Conservation (phyloP, 2,797 vertebrate genomes). For the Smutsia gigantea region DNA sequence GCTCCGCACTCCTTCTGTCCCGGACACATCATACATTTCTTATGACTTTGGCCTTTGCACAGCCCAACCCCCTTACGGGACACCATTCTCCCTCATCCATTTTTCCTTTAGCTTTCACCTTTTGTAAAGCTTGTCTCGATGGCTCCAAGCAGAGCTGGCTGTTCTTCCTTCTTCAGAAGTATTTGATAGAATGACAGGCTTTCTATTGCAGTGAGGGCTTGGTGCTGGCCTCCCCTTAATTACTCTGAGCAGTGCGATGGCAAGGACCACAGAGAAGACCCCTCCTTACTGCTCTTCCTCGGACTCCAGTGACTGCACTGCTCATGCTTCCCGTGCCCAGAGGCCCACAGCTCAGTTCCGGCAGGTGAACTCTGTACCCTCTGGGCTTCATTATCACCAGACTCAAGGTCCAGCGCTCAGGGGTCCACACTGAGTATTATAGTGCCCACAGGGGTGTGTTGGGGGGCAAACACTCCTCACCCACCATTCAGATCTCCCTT, state of each 20-base stretch:
- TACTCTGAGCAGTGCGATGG: background rate
- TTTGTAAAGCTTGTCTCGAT: background rate
- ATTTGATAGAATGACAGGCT: background rate
- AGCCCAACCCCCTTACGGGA: background rate
- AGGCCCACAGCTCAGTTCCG: background rate
- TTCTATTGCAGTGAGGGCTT: background rate
- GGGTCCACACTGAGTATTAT: background rate
- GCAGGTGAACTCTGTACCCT: background rate
- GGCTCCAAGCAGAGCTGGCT: background rate
- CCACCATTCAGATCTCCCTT: background rate
- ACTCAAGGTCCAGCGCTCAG: too few relatives aligned
- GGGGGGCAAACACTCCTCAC: background rate
- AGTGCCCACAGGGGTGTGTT: background rate
- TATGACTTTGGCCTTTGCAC: background rate
- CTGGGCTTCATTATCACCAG: background rate
- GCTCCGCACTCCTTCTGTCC: background rate
- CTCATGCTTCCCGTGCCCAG: background rate
- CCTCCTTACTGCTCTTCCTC: background rate
- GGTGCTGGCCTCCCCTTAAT: background rate
- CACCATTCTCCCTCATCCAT: background rate
- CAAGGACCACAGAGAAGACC: background rate
- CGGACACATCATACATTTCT: accelerated
- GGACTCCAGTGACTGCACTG: background rate
- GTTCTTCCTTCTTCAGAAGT: background rate
- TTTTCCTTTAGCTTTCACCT: background rate